Conservation (phyloP, 1,140 invertebrate species). For the honey bee (Apis mellifera) region Amel_HAv3.1 CM009944.2:8282001-8282500, state of each 20-base stretch:
- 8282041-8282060: neutral
- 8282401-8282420: neutral
- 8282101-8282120: too few relatives aligned
- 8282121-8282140: too few relatives aligned
- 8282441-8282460: neutral
- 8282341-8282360: neutral
- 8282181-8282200: neutral
- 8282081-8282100: neutral
- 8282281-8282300: slow-evolving; percentile 45
- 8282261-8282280: slow-evolving; percentile 28
- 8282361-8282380: neutral
- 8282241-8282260: too few relatives aligned
- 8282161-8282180: neutral
- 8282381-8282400: neutral
- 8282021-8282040: neutral
- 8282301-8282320: neutral
- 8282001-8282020: neutral
- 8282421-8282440: neutral
- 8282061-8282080: too few relatives aligned
- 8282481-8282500: slow-evolving; percentile 54
- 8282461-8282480: slow-evolving; percentile 4
- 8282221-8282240: neutral
- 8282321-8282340: neutral
- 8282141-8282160: too few relatives aligned
- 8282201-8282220: neutral